phyloP scores from a whole-genome alignment of 1,140 invertebrate species.

The Aplysia californica region DNA sequence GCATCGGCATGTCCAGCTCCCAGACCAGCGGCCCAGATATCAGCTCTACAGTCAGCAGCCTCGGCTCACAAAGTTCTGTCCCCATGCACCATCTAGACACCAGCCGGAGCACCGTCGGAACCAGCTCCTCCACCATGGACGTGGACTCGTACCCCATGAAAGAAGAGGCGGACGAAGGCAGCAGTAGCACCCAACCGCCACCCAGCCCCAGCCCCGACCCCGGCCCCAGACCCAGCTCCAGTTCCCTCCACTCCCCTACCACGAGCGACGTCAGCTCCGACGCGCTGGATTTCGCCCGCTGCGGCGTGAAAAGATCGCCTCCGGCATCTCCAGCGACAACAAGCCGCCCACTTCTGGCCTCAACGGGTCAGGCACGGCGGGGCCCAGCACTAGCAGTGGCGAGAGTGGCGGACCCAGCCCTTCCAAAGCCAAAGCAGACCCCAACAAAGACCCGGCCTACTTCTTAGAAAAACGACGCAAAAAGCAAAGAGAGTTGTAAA shows the following conservation, averaged over 20 bases:
- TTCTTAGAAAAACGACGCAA: conserved; percentile 66
- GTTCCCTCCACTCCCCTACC: background rate
- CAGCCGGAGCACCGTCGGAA: background rate
- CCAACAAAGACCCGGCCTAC: conserved; percentile 64
- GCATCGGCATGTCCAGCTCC: too few relatives aligned
- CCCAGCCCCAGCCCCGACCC: too few relatives aligned
- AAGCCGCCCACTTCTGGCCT: background rate
- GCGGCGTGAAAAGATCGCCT: background rate
- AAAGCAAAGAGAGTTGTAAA: conserved; percentile 69
- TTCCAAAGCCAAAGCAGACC: background rate
- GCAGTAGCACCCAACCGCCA: too few relatives aligned
- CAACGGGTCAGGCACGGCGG: background rate
- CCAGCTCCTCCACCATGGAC: background rate
- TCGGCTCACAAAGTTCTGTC: too few relatives aligned
- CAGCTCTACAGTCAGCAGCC: too few relatives aligned
- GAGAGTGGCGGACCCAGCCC: background rate
- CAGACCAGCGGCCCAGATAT: too few relatives aligned
- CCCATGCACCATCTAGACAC: too few relatives aligned
- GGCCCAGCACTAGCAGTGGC: background rate
- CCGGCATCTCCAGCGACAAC: background rate
- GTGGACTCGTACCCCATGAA: background rate
- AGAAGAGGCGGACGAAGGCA: background rate
- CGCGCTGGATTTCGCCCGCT: too few relatives aligned
- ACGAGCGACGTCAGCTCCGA: background rate
- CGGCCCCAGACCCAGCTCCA: too few relatives aligned